Evolutionary conservation across 2,113 vertebrate species (phyloP), one percentile per base, ranked within the genome.

Genomic region (Heteronetta atricapilla): DNA sequence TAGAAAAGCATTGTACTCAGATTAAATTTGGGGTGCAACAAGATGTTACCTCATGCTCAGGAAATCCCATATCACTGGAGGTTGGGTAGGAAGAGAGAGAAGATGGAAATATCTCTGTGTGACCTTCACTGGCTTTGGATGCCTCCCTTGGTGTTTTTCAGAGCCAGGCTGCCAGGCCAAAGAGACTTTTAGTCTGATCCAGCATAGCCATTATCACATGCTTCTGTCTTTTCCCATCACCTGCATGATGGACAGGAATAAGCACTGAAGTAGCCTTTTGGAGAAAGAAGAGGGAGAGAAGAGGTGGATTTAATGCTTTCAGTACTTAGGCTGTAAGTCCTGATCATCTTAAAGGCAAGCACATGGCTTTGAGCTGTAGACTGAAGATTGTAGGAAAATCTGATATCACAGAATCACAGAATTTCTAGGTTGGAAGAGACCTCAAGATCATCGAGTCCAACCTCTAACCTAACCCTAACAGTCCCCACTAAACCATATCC

Each of bases 191-290:
- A 70, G 9, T 63, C 20, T 68, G 20, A 75, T 60, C 17, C 42
- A 79, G 20, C 4, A 25, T 8, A 69, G 38, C 17, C 6, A 1
- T 15, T 87, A 40, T 91, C 31, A 36, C 13, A 62, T 1, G 2
- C 0, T 0, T n/a, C n/a, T 1, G 0, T n/a, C 20, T n/a, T 67
- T 60, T 44, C 13, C 23, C 31, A 62, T 82, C 40, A 62, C n/a
- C 58, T 62, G 25, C 6, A 8, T 69, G 40, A 40, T 40, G 62
- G 48, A 52, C 62, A 73, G n/a, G 6, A 82, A 5, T 13, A 62
- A 85, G 38, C 38, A 66, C 11, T 88, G 79, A 74, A 69, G 62
- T 13, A 19, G 4, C 4, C 19, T 87, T 91, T 62, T 38, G 19
- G 3, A 62, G 13, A 40, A 60, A 23, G 70, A 31, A 77, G 12